Evolutionary conservation across 2,888 invertebrate genomes (phyloP).

Genomic region (Rhogogaster chlorosoma): DNA sequence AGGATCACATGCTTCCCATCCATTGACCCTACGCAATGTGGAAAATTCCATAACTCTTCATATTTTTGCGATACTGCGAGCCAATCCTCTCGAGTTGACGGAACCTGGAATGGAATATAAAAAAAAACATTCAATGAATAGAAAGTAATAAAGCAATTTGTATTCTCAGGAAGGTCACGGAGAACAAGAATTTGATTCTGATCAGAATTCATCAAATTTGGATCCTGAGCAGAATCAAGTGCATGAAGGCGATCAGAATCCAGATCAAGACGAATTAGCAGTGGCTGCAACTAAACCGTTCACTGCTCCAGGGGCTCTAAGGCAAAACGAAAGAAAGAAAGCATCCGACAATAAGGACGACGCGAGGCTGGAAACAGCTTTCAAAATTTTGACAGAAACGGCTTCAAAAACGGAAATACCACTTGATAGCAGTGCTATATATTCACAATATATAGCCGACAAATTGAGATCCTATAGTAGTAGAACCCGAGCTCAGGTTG

Average conservation of each 20-base stretch:
- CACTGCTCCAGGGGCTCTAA: not conserved
- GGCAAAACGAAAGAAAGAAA: not conserved
- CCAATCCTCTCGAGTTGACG: constrained; percentile 65
- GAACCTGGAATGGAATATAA: constrained; percentile 60
- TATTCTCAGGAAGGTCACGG: not conserved
- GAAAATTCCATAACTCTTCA: constrained; percentile 68
- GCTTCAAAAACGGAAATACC: not conserved
- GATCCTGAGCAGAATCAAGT: not conserved
- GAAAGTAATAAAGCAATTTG: not conserved
- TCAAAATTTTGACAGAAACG: not conserved
- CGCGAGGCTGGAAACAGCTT: constrained; percentile 5
- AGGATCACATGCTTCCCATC: constrained; percentile 71
- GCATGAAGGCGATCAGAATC: not conserved
- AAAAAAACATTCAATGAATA: constrained; percentile 9
- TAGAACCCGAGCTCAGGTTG: constrained; percentile 35
- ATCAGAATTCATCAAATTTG: constrained; percentile 1
- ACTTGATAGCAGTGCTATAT: constrained; percentile 45
- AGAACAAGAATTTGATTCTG: not conserved
- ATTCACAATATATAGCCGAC: constrained; percentile 40
- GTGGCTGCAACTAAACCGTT: not conserved
- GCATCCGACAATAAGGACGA: not conserved
- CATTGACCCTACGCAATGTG: constrained; percentile 67
- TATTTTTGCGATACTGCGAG: constrained; percentile 61
- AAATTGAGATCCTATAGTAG: constrained; percentile 44
- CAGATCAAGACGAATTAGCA: not conserved